phyloP scores from a whole-genome alignment of 2,113 vertebrate species.

The Gobiocypris rarus region DNA sequence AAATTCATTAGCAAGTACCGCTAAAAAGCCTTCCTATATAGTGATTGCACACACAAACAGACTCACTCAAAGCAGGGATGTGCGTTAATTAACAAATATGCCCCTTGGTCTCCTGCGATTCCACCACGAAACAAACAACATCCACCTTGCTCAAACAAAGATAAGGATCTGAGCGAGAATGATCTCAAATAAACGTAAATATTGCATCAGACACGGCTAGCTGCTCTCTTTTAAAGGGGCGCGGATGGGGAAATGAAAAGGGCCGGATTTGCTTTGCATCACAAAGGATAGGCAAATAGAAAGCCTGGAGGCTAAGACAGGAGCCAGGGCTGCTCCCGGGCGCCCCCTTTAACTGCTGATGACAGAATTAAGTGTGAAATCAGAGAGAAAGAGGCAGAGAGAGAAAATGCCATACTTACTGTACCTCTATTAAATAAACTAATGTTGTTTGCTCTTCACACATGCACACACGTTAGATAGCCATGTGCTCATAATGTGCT shows the following conservation, averaged over 20 bases:
- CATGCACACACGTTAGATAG: neutral
- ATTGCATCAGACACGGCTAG: slow-evolving; percentile 66
- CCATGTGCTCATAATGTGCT: slow-evolving; percentile 19
- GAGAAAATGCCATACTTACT: slow-evolving; percentile 1
- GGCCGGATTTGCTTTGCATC: slow-evolving; percentile 58
- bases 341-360: slow-evolving; percentile 63
- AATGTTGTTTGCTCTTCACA: slow-evolving; percentile 23
- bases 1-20: neutral
- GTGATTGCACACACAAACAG: neutral
- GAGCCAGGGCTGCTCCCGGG: slow-evolving; percentile 53
- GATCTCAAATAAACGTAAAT: slow-evolving; percentile 68
- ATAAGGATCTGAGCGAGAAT: slow-evolving; percentile 65
- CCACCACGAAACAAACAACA: slow-evolving; percentile 74
- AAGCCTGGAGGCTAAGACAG: slow-evolving; percentile 39
- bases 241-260: slow-evolving; percentile 49
- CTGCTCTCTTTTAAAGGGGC: slow-evolving; percentile 54
- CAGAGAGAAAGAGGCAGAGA: slow-evolving; percentile 11
- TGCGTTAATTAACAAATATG: slow-evolving; percentile 76
- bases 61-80: neutral
- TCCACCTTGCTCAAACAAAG: slow-evolving; percentile 71
- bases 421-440: slow-evolving; percentile 17
- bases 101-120: slow-evolving; percentile 75
- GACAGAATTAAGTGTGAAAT: slow-evolving; percentile 19
- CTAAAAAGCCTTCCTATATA: neutral
- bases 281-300: slow-evolving; percentile 51